Evolutionary conservation across 2,113 vertebrate genomes (phyloP), one percentile per base, ranked within the genome.

Genomic region (Sinosuthora webbiana): DNA sequence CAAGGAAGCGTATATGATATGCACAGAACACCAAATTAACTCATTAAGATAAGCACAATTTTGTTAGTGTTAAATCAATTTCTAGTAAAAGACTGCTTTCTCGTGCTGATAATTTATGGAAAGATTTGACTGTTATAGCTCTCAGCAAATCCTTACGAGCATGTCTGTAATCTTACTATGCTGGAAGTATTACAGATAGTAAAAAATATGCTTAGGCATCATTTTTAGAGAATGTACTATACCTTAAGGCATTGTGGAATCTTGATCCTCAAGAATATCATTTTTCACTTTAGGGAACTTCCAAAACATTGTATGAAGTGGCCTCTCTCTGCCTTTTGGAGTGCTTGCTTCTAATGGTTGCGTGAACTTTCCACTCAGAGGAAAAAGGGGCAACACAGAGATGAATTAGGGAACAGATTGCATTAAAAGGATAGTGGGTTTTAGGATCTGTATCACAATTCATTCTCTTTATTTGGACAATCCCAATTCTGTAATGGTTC

Each of bases 11-110:
- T 75, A 62, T 44, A 69, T 42, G 77, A 85, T 60, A 92, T 13
- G 45, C 69, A 82, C 14, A 65, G 50, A 94, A 92, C 57, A 84
- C 31, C 74, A 91, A 91, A 89, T 95, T 93, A 96, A 87, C 74
- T 92, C 91, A 91, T 94, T 94, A 91, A 93, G 89, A 92, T 95
- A 94, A 96, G 92, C 31, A 73, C 55, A 74, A 73, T 87, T 94
- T 91, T 84, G 75, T 92, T 91, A 87, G 35, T 76, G 94, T 79
- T 94, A 91, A 94, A 95, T 94, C 94, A 92, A 91, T 94, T 90
- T 82, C 71, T 85, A 85, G 87, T 82, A 71, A 96, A 91, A 96
- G 57, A 47, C 39, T 92, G 27, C 37, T 84, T 94, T 93, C 78
- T 90, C 78, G 28, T 83, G 52, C 25, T 84, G 68, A 23, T 93